Evolutionary conservation across 2,113 vertebrate species (phyloP).

Genomic region (Sus scrofa): T2T-Sscrofa CM000816.6:49736001-49736500

Average conservation of each 20-base stretch:
- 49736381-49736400: not conserved
- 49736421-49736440: not conserved
- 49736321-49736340: conserved; percentile 34
- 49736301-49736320: not conserved
- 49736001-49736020: too few species aligned
- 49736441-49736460: not conserved
- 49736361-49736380: not conserved
- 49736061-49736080: too few species aligned
- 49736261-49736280: not conserved
- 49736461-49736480: not conserved
- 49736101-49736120: not conserved
- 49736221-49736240: conserved; percentile 8
- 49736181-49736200: not conserved
- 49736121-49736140: not conserved
- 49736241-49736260: not conserved
- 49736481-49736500: not conserved
- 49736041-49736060: too few species aligned
- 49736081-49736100: too few species aligned
- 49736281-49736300: not conserved
- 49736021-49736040: too few species aligned
- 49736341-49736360: conserved; percentile 9
- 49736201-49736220: conserved; percentile 3
- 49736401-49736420: not conserved
- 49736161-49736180: not conserved
- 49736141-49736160: not conserved